Evolutionary conservation across 1,140 invertebrate species (phyloP).

Genomic region (Drosophila grimshawi): DNA sequence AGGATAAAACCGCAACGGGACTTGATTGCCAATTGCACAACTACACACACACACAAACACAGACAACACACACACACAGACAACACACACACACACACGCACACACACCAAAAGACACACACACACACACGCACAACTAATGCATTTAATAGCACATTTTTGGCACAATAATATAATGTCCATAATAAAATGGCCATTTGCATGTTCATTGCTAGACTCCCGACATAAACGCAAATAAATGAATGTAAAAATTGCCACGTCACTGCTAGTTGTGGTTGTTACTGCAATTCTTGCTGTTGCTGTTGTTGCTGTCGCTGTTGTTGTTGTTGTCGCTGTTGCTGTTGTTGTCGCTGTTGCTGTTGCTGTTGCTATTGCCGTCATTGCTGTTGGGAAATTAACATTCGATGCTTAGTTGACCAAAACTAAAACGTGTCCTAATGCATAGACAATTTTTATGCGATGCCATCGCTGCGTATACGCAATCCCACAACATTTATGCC

Average conservation of each 20-base stretch:
- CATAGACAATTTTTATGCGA: slow-evolving; percentile 19
- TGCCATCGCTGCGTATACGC: slow-evolving; percentile 37
- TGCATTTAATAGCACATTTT: slow-evolving; percentile 71
- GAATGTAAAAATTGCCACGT: slow-evolving; percentile 43
- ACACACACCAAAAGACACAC: not conserved
- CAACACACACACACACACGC: slow-evolving; percentile 7
- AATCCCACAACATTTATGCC: slow-evolving; percentile 39
- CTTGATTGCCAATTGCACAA: slow-evolving; percentile 32
- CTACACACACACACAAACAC: slow-evolving; percentile 26
- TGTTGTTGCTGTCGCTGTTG: not conserved
- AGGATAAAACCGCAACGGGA: slow-evolving; percentile 62
- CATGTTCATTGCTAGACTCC: slow-evolving; percentile 57
- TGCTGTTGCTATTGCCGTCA: slow-evolving; percentile 8
- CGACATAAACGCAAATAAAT: slow-evolving; percentile 53
- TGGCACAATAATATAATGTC: slow-evolving; percentile 68
- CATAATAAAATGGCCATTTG: slow-evolving; percentile 76
- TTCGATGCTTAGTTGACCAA: slow-evolving; percentile 49
- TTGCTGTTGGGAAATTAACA: slow-evolving; percentile 57
- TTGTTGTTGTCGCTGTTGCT: slow-evolving; percentile 15
- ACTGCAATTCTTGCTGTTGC: not conserved
- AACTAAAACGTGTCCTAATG: slow-evolving; percentile 40
- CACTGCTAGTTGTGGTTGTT: slow-evolving; percentile 19
- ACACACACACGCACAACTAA: slow-evolving; percentile 44
- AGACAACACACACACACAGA: slow-evolving; percentile 25
- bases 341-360: slow-evolving; percentile 7